Evolutionary conservation across 2,797 vertebrate species (phyloP), one percentile per base, ranked within the genome.

Genomic region (Intellagama lesueurii): DNA sequence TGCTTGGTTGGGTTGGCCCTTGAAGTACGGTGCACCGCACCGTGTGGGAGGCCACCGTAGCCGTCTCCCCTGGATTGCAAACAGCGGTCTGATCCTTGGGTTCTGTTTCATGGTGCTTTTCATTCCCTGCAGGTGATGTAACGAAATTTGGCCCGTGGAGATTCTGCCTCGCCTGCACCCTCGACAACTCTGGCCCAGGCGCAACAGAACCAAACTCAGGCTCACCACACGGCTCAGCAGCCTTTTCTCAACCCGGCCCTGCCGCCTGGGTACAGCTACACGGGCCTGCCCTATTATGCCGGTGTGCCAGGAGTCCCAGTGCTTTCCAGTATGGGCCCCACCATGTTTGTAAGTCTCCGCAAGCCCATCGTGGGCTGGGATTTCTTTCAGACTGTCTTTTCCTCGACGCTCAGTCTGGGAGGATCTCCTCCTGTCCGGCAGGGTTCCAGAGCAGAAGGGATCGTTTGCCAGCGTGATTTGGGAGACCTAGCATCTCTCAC

Each of bases 231-330:
- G 1, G 97, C 98, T 90, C 99, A 99, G 95, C 99, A 99, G 97
- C 98, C 98, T 92, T 99, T 99, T 95, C 97, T 99, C 93, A 99
- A 98, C 92, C 98, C 99, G 0, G 97, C 98, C 1, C 96, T 99
- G 93, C 99, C 99, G 2, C 98, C 98, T 0, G 99, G 98, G 87
- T 99, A 99, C 97, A 99, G 98, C 97, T 99, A 99, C 97, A 98
- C 99, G 0, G 98, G 99, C 85, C 96, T 99, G 92, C 98, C 99
- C 90, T 99, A 99, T 91, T 99, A 99, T 1, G 96, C 98, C 0
- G 98, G 98, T 5, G 90, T 98, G 94, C 98, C 98, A 0, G 98
- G 98, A 0, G 97, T 99, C 85, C 98, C 93, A 97, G 97, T 88
- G 98, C 98, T 91, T 99, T 99, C 96, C 98, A 99, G 81, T 99